Base-by-base conservation (phyloP, 2,888 invertebrate genomes). In the Cerceris ruficornis region DNA sequence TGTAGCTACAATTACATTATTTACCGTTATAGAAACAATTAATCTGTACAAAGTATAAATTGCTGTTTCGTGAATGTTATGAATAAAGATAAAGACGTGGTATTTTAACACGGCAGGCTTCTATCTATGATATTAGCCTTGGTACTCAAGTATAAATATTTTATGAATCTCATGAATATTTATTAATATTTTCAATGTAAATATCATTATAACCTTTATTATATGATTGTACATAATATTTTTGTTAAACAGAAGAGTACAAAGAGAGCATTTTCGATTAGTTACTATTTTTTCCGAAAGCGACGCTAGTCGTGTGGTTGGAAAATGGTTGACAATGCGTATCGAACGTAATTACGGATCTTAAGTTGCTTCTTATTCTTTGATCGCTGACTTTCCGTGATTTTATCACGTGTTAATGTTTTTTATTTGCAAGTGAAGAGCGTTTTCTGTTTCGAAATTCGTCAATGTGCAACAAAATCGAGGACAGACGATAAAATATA, bases 271-370 rank as follows among this genome's bases (percentile, higher is more conserved):
- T 46, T 11, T 46, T 46, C 8, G 8, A 46, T 46, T 57, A 52
- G 17, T 69, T 74, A 9, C 6, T 1, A 7, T 1, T 67, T 57
- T 14, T 0, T 17, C 46, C 7, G 17, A 14, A 69, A 72, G 54
- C 46, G 79, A 55, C 74, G 66, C 65, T 13, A 5, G 6, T 17
- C 7, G 7, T 46, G 13, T 49, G 62, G 28, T 9, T 43, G 69
- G 28, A 72, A 68, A 71, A 77, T 77, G 70, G 49, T 59, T 43
- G 62, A 42, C 42, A 39, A 65, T 74, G 65, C 39, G 50, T 62
- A 69, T 64, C 52, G 61, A 68, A 64, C 46, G 57, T 68, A 59
- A 71, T 78, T 72, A 75, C 72, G 69, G 77, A 69, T 77, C 61
- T 50, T 49, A 52, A 49, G 7, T 13, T 68, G 70, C 61, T 72